These are phyloP conservation scores for Ptiloglossa arizonensis DNA, from an alignment of 1,140 invertebrate species.

Conservation along the genomic window DNA sequence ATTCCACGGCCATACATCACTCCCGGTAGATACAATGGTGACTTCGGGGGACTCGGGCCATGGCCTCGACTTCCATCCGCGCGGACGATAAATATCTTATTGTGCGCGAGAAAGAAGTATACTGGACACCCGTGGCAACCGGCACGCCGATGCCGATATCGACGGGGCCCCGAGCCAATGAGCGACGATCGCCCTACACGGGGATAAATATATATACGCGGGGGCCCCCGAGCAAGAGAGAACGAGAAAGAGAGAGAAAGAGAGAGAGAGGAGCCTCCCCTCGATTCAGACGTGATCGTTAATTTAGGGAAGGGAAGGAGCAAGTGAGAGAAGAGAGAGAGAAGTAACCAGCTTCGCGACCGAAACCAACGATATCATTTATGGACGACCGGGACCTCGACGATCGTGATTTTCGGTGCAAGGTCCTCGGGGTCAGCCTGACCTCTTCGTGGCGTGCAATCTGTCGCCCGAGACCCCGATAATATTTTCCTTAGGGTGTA, in stretches of 20 bases:
- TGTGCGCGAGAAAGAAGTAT: slow-evolving; percentile 70
- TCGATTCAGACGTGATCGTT: slow-evolving; percentile 52
- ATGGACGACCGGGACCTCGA: not conserved
- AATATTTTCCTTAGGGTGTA: too few species aligned
- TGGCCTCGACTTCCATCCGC: slow-evolving; percentile 65
- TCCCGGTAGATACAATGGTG: slow-evolving; percentile 74
- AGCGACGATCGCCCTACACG: slow-evolving; percentile 54
- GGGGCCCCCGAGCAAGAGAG: too few species aligned
- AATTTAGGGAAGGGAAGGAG: slow-evolving; percentile 32
- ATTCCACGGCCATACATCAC: slow-evolving; percentile 78
- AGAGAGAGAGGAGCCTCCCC: slow-evolving; percentile 3
- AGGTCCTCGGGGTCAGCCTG: too few species aligned
- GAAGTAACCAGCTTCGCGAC: too few species aligned
- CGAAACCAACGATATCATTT: slow-evolving; percentile 24
- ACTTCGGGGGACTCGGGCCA: slow-evolving; percentile 71
- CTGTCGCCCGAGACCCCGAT: too few species aligned
- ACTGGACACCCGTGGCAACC: slow-evolving; percentile 62
- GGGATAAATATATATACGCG: slow-evolving; percentile 34
- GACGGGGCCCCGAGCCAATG: slow-evolving; percentile 47
- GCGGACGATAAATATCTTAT: slow-evolving; percentile 77
- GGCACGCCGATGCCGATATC: slow-evolving; percentile 53
- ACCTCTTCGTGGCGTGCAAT: too few species aligned
- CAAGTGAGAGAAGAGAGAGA: not conserved
- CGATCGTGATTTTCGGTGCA: not conserved
- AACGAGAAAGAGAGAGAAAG: too few species aligned